phyloP scores from a whole-genome alignment of 2,113 vertebrate genomes.

The Gadus macrocephalus region DNA sequence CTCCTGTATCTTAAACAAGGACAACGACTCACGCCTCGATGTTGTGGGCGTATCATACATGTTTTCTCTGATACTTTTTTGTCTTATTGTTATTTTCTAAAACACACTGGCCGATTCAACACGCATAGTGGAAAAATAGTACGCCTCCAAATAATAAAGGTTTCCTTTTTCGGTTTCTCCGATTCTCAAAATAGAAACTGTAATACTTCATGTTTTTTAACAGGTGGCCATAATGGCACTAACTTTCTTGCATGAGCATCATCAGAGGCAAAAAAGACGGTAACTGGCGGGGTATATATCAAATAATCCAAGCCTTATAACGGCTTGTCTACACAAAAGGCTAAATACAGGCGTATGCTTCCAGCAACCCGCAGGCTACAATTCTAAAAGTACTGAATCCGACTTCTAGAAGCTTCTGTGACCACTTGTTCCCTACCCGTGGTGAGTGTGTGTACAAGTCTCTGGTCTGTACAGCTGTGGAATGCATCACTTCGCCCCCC shows the following conservation, averaged over 20 bases:
- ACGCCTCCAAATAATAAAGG: no score
- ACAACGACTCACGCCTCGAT: not conserved
- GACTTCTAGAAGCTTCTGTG: not conserved
- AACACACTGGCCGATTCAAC: no score
- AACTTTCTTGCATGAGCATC: not conserved
- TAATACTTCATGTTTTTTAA: no score
- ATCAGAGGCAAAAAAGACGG: not conserved
- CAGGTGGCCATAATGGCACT: no score
- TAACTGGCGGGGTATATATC: not conserved
- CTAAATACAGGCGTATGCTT: not conserved
- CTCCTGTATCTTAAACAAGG: not conserved
- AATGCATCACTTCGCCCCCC: constrained; percentile 27
- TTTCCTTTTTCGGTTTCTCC: no score
- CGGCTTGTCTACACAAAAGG: constrained; percentile 11
- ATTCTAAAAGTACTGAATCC: not conserved
- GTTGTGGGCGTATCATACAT: not conserved
- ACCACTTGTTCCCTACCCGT: constrained; percentile 3
- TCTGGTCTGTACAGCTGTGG: constrained; percentile 5
- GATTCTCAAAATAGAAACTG: no score
- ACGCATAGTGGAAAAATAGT: no score
- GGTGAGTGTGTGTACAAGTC: constrained; percentile 18
- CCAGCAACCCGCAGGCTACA: not conserved
- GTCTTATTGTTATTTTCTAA: not conserved
- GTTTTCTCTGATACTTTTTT: not conserved
- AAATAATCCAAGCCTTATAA: not conserved